Conservation (phyloP, 2,888 invertebrate genomes). For the Sialis fuliginosa region DNA sequence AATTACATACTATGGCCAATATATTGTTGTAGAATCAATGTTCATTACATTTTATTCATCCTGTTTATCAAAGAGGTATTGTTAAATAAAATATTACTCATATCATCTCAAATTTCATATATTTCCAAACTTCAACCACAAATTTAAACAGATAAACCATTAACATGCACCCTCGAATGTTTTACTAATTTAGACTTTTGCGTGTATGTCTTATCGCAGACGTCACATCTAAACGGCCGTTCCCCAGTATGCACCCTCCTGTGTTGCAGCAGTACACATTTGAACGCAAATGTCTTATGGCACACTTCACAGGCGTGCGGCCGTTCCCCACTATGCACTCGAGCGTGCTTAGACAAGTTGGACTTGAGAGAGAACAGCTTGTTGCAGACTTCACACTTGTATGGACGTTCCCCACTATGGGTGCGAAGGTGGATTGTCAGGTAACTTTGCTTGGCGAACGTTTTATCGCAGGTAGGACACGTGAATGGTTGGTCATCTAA, state of each 20-base stretch:
- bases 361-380: slow-evolving; percentile 90
- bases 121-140: too few species aligned
- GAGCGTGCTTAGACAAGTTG: slow-evolving; percentile 44
- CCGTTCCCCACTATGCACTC: slow-evolving; percentile 81
- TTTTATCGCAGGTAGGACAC: slow-evolving; percentile 86
- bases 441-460: slow-evolving; percentile 77
- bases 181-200: neutral
- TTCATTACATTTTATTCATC: too few species aligned
- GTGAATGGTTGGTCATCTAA: slow-evolving; percentile 50
- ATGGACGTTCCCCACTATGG: slow-evolving; percentile 89
- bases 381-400: slow-evolving; percentile 86
- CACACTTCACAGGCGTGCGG: slow-evolving; percentile 87
- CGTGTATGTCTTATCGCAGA: neutral
- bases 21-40: too few species aligned
- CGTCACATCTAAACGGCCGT: neutral
- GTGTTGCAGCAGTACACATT: slow-evolving; percentile 87
- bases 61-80: too few species aligned
- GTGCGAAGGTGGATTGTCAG: slow-evolving; percentile 81
- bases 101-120: too few species aligned
- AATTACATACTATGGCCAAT: too few species aligned
- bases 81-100: too few species aligned
- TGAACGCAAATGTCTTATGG: slow-evolving; percentile 70
- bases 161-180: neutral
- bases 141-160: too few species aligned
- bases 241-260: slow-evolving; percentile 62